These are phyloP conservation scores for Keiferia lycopersicella DNA, from an alignment of 2,888 invertebrate genomes.

Conservation along the genomic window DNA sequence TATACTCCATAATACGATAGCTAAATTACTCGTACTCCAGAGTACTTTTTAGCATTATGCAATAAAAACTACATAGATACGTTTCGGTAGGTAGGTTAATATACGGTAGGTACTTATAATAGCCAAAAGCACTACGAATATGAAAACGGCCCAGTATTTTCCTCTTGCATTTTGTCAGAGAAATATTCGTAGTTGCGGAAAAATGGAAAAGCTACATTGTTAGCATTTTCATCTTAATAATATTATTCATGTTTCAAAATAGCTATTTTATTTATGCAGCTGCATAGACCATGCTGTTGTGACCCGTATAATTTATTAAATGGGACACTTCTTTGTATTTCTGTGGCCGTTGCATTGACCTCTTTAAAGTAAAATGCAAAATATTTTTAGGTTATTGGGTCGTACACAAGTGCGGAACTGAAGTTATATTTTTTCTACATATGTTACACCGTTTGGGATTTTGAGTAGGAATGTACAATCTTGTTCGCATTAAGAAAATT, in stretches of 20 bases:
- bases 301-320: background rate
- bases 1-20: no score
- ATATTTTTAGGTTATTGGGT: no score
- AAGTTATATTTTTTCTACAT: no score
- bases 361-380: background rate
- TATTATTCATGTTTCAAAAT: slow-evolving; percentile 8
- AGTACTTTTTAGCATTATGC: no score
- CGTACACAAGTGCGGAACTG: no score
- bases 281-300: slow-evolving; percentile 6
- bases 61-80: background rate
- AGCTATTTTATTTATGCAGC: no score
- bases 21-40: no score
- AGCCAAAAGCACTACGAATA: slow-evolving; percentile 6
- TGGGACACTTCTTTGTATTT: background rate
- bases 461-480: no score
- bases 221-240: slow-evolving; percentile 9
- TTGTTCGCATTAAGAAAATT: no score
- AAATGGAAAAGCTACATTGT: slow-evolving; percentile 9
- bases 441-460: no score
- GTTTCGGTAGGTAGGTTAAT: background rate
- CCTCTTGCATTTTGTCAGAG: slow-evolving; percentile 7
- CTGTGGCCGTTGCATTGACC: background rate
- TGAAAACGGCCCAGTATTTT: slow-evolving; percentile 8
- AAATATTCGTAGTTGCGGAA: slow-evolving; percentile 8
- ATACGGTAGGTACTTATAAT: background rate